Evolutionary conservation across 1,140 invertebrate species (phyloP).

Genomic region (Magallana ariakensis): DNA sequence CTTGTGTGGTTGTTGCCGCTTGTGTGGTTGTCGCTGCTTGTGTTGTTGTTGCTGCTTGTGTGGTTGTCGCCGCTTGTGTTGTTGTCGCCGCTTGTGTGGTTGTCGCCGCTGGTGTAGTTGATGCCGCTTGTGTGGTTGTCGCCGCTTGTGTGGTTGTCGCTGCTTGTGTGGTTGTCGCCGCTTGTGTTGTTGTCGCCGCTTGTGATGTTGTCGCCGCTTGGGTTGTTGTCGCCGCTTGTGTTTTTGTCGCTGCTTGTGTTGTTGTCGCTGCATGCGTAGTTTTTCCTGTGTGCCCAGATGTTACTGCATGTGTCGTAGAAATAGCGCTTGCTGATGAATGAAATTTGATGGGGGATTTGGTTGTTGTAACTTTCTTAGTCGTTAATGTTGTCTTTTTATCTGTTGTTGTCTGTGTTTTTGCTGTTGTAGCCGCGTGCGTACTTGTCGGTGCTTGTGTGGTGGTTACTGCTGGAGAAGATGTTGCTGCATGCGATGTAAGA

Average conservation of each 20-base stretch:
- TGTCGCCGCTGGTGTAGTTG: not conserved
- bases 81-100: not conserved
- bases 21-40: not conserved
- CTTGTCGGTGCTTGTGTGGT: conserved; percentile 1
- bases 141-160: not conserved
- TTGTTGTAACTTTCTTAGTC: not conserved
- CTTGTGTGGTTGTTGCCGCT: not conserved
- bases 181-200: not conserved
- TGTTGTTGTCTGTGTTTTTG: not conserved
- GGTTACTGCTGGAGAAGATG: not conserved
- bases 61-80: not conserved
- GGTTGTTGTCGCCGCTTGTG: not conserved
- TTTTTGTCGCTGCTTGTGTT: not conserved
- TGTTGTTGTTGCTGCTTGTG: not conserved
- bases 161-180: not conserved
- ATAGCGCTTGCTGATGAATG: not conserved
- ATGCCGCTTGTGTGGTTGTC: not conserved
- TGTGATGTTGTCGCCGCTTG: not conserved
- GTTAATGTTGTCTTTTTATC: not conserved
- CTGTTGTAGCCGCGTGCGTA: not conserved
- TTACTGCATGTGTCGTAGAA: not conserved
- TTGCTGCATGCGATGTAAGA: not conserved
- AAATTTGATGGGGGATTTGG: not conserved
- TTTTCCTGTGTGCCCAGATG: not conserved
- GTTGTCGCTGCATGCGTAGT: not conserved